These are phyloP conservation scores for Miniopterus natalensis DNA, from an alignment of 2,113 vertebrate genomes.

Conservation along the genomic window DNA sequence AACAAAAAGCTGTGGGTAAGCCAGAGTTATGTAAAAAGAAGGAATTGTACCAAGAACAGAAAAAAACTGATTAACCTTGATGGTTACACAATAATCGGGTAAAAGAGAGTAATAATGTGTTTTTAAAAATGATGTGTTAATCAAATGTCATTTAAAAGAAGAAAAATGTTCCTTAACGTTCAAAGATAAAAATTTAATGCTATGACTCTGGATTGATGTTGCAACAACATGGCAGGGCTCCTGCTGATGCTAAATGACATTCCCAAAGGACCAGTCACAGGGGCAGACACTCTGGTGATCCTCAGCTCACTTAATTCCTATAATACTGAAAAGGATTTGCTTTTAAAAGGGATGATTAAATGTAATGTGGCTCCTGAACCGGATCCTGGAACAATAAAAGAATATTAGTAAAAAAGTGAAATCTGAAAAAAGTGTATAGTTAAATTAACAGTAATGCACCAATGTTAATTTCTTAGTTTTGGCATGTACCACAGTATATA, in stretches of 20 bases:
- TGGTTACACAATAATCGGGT: background rate
- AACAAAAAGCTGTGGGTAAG: background rate
- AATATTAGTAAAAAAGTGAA: background rate
- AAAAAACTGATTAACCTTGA: background rate
- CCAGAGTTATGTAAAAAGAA: background rate
- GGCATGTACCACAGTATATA: background rate
- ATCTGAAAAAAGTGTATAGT: background rate
- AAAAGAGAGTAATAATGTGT: background rate
- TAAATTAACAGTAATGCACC: background rate
- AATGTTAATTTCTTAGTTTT: background rate
- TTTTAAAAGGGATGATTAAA: background rate
- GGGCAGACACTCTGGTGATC: background rate
- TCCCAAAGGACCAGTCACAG: background rate
- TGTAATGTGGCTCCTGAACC: background rate
- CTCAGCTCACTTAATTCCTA: background rate
- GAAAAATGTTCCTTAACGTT: background rate
- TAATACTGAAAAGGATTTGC: background rate
- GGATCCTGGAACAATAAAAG: background rate
- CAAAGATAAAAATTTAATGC: constrained; percentile 1
- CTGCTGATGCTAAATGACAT: background rate
- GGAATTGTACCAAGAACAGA: background rate
- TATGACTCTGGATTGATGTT: background rate
- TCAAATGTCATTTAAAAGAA: background rate
- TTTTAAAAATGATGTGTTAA: background rate
- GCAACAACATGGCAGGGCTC: background rate